Percentiles rank a stretch among this genome's conserved stretches.
phyloP scores from a whole-genome alignment of 2,888 invertebrate genomes.

The Watsonalla cultraria region DNA sequence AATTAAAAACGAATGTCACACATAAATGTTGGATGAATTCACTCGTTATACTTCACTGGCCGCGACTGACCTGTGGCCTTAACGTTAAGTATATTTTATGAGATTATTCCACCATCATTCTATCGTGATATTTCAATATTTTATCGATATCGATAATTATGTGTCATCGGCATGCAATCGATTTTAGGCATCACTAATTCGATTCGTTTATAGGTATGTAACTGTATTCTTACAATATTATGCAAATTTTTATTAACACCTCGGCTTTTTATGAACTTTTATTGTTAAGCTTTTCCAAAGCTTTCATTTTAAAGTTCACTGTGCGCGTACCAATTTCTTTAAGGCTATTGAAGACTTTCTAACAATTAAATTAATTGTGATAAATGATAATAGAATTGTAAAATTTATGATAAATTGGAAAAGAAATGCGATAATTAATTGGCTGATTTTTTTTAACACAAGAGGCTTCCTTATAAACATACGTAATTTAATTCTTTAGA shows the following conservation, averaged over 20 bases:
- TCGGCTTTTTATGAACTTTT: conserved; percentile 1
- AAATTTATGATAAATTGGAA: not conserved
- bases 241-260: conserved; percentile 3
- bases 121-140: not conserved
- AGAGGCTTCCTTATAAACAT: not conserved
- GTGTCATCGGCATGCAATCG: not conserved
- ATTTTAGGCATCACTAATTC: conserved; percentile 1
- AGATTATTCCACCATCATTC: not conserved
- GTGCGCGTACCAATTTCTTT: not conserved
- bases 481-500: not conserved
- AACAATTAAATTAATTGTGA: not conserved
- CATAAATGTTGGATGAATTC: not conserved
- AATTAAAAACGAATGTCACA: not conserved
- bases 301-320: not conserved
- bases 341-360: not conserved
- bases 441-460: not conserved
- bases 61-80: not conserved
- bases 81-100: not conserved
- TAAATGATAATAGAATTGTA: not conserved
- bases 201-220: not conserved
- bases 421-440: not conserved
- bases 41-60: not conserved
- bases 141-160: conserved; percentile 1
- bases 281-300: not conserved
- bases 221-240: conserved; percentile 1